phyloP scores from a whole-genome alignment of 2,797 vertebrate genomes.

The Sparus aurata region DNA sequence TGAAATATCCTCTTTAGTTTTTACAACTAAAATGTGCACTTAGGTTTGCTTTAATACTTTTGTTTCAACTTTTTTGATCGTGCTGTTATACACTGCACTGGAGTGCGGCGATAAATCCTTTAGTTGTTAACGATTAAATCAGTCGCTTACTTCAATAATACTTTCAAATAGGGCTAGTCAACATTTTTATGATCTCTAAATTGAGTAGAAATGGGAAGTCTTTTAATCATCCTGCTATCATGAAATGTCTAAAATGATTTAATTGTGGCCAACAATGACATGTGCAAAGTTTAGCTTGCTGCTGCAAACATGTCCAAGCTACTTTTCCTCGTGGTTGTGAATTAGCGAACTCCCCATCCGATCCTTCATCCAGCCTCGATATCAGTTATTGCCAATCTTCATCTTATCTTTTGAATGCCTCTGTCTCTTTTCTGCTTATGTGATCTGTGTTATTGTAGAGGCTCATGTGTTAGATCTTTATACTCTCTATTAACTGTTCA shows the following conservation, averaged over 20 bases:
- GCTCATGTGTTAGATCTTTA: constrained; percentile 12
- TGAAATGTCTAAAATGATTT: not conserved
- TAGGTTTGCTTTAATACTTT: constrained; percentile 1
- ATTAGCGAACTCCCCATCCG: not conserved
- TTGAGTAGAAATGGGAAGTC: not conserved
- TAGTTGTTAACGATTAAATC: too few relatives aligned
- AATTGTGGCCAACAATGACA: not conserved
- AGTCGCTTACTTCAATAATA: too few relatives aligned
- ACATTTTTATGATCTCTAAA: not conserved
- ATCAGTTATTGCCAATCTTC: constrained; percentile 1
- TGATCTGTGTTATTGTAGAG: not conserved
- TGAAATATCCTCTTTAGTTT: not conserved
- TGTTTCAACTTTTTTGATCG: not conserved
- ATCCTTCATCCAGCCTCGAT: constrained; percentile 5
- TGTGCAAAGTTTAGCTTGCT: not conserved
- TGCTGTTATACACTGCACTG: not conserved
- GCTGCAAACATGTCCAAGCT: not conserved
- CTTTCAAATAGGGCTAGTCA: not conserved
- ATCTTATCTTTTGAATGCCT: constrained; percentile 7
- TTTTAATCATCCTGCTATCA: not conserved
- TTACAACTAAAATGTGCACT: not conserved
- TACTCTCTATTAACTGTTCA: constrained; percentile 31
- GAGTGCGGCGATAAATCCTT: too few relatives aligned
- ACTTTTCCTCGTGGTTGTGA: not conserved
- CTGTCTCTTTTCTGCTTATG: constrained; percentile 20